Percentiles rank a stretch among this genome's conserved stretches.
These are phyloP conservation scores for Brevimyrus niger DNA, from an alignment of 2,113 vertebrate genomes.

Conservation along the genomic window DNA sequence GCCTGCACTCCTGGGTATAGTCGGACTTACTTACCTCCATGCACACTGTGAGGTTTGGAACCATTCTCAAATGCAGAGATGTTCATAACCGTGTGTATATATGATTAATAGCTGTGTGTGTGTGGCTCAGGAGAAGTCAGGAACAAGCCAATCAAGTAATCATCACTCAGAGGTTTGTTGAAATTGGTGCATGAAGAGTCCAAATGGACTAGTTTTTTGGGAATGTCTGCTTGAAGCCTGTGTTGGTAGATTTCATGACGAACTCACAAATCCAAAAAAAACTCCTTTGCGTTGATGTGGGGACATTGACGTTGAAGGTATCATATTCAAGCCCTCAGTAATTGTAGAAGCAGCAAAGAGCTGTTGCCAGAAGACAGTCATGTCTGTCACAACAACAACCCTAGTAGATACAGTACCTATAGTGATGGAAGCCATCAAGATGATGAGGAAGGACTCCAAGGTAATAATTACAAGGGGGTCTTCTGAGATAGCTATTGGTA, in stretches of 20 bases:
- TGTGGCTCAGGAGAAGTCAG: neutral
- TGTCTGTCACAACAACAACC: neutral
- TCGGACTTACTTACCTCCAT: neutral
- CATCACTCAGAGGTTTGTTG: neutral
- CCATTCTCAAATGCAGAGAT: neutral
- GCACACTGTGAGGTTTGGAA: neutral
- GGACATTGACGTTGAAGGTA: neutral
- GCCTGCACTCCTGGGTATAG: neutral
- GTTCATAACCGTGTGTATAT: neutral
- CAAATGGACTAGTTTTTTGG: neutral
- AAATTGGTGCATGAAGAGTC: neutral
- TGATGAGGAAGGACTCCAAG: neutral
- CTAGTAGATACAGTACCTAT: neutral
- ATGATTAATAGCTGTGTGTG: neutral
- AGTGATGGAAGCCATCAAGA: neutral
- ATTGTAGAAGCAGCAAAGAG: neutral
- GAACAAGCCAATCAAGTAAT: neutral
- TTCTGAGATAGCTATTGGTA: neutral
- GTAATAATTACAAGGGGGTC: neutral
- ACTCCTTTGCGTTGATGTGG: neutral
- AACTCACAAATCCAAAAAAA: neutral
- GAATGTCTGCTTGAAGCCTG: neutral
- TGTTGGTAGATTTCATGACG: neutral
- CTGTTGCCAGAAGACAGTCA: neutral
- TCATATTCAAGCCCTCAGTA: neutral